Conservation (phyloP, 2,888 invertebrate genomes). For the Dioctria linearis region DNA sequence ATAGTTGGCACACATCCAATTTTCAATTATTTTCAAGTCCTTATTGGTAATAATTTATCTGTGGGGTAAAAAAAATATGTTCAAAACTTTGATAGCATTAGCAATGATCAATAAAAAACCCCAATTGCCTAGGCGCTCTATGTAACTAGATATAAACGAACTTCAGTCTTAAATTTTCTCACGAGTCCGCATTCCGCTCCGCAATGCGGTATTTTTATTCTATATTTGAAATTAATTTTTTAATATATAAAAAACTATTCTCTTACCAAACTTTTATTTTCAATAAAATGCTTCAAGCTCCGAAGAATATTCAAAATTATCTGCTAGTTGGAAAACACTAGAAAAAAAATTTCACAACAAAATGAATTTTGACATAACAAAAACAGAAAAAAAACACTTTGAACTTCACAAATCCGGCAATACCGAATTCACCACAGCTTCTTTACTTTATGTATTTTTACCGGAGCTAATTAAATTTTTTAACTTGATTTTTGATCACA, state of each 20-base stretch:
- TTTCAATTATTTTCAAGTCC: constrained; percentile 5
- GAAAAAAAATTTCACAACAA: constrained; percentile 34
- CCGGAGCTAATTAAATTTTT: not conserved
- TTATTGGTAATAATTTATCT: constrained; percentile 1
- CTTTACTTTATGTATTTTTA: not conserved
- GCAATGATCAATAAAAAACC: constrained; percentile 17
- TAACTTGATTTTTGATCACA: too few relatives aligned
- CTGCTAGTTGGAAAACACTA: constrained; percentile 13
- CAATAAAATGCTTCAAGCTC: too few relatives aligned
- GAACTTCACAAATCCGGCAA: constrained; percentile 31
- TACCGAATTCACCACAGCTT: constrained; percentile 8
- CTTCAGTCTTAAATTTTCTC: not conserved
- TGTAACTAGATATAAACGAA: not conserved
- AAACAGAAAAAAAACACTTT: constrained; percentile 30
- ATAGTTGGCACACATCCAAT: constrained; percentile 21
- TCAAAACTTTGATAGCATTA: not conserved
- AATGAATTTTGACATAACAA: constrained; percentile 28
- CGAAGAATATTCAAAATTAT: not conserved
- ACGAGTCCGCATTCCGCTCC: constrained; percentile 6
- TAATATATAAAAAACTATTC: not conserved
- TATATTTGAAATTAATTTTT: too few relatives aligned
- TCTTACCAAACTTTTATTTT: constrained; percentile 6
- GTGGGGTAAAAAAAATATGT: not conserved
- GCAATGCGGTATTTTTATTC: constrained; percentile 2
- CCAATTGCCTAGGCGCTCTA: not conserved